phyloP scores from a whole-genome alignment of 2,888 invertebrate genomes.

The Bhutanitis thaidina region DNA sequence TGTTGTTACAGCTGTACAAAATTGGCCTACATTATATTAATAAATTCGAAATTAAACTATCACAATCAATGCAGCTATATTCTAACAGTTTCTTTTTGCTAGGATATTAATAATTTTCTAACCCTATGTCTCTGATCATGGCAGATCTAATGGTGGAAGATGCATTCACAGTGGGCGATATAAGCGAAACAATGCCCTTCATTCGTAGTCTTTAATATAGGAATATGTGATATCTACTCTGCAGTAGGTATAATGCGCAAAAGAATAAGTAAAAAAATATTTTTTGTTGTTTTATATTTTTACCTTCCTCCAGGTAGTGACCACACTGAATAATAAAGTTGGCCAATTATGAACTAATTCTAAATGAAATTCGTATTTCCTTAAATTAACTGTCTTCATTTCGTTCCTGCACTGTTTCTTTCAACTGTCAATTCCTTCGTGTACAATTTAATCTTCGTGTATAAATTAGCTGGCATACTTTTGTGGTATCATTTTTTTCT shows the following conservation, averaged over 20 bases:
- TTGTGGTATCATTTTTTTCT: not conserved
- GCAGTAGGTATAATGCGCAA: slow-evolving; percentile 16
- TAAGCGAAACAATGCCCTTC: slow-evolving; percentile 72
- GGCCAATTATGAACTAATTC: slow-evolving; percentile 8
- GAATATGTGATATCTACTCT: slow-evolving; percentile 52
- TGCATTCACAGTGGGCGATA: slow-evolving; percentile 65
- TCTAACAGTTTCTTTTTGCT: slow-evolving; percentile 23
- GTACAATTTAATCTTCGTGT: not conserved
- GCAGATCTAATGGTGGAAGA: slow-evolving; percentile 77
- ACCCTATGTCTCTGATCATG: slow-evolving; percentile 39
- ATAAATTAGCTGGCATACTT: not conserved
- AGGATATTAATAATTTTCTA: slow-evolving; percentile 23
- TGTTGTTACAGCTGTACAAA: slow-evolving; percentile 54
- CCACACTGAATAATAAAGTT: slow-evolving; percentile 6
- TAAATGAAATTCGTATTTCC: not conserved
- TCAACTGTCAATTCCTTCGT: not conserved
- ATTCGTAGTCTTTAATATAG: slow-evolving; percentile 72
- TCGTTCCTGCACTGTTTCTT: not conserved
- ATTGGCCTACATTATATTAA: slow-evolving; percentile 44
- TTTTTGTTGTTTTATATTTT: slow-evolving; percentile 3
- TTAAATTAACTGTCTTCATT: slow-evolving; percentile 7
- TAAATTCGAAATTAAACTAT: slow-evolving; percentile 36
- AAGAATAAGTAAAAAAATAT: slow-evolving; percentile 1
- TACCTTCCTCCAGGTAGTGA: slow-evolving; percentile 9
- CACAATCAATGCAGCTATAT: slow-evolving; percentile 21